A percentile compares a stretch with the other conserved stretches of the same genome.
Evolutionary conservation across 2,888 invertebrate species (phyloP).

Genomic region (Epistrophe grossulariae): DNA sequence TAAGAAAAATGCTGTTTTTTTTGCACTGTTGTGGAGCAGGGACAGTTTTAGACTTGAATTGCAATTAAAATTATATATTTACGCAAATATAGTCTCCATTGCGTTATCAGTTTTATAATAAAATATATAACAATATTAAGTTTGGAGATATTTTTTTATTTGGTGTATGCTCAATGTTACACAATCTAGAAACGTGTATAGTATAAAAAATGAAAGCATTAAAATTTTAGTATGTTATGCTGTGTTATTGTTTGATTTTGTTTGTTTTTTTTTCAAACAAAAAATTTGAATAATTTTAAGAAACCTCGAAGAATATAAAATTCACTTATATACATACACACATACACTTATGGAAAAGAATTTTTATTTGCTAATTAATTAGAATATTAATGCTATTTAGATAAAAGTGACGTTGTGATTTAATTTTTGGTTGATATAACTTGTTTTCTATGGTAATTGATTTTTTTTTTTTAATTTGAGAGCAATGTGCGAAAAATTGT

Average conservation of each 20-base stretch:
- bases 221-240: not conserved
- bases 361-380: not conserved
- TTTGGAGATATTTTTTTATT: not conserved
- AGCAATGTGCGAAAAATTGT: not conserved
- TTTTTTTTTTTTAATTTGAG: not conserved
- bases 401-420: not conserved
- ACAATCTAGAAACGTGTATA: not conserved
- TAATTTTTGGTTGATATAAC: not conserved
- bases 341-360: no score
- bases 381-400: not conserved
- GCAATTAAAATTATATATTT: not conserved
- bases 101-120: not conserved
- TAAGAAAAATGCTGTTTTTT: slow-evolving; percentile 22
- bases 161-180: not conserved
- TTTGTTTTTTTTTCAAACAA: no score
- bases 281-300: no score
- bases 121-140: not conserved
- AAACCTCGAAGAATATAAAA: no score
- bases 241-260: no score
- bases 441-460: not conserved
- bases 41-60: not conserved
- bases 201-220: no score
- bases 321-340: no score
- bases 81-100: not conserved
- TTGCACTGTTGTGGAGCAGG: slow-evolving; percentile 28